Percentiles rank a stretch among this genome's conserved stretches.
Conservation (phyloP, 2,888 invertebrate species). For the Heliothis peltigera region DNA sequence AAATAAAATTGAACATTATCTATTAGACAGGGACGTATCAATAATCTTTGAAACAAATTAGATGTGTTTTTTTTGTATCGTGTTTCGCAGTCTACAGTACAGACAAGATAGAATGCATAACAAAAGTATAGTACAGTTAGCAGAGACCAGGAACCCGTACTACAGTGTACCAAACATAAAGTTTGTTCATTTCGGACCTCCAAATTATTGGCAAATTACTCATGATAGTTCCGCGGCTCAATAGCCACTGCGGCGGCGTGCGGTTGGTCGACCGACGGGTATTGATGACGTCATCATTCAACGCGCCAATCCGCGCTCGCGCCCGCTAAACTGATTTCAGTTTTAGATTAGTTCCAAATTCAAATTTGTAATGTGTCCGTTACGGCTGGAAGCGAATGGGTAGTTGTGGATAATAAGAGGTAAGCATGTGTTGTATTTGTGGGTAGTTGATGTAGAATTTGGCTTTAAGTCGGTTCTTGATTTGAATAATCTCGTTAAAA, state of each 20-base stretch:
- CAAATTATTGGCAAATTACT: constrained; percentile 66
- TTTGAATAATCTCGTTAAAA: too few species aligned
- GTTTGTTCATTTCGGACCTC: constrained; percentile 42
- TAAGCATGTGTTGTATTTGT: constrained; percentile 47
- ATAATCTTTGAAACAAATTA: too few species aligned
- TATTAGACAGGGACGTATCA: too few species aligned
- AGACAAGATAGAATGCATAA: too few species aligned
- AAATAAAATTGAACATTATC: too few species aligned
- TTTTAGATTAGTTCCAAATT: constrained; percentile 83
- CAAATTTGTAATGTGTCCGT: constrained; percentile 77
- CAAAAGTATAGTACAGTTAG: not conserved
- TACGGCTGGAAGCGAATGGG: constrained; percentile 46
- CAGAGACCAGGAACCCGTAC: not conserved
- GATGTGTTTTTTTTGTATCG: too few species aligned
- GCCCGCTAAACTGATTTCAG: constrained; percentile 82
- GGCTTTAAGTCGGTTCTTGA: too few species aligned
- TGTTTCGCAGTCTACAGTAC: too few species aligned
- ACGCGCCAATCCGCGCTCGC: constrained; percentile 80
- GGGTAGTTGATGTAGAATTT: not conserved
- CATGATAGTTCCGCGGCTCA: constrained; percentile 57
- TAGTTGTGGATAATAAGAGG: constrained; percentile 38
- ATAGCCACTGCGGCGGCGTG: constrained; percentile 67
- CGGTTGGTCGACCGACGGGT: constrained; percentile 81
- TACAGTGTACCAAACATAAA: constrained; percentile 12
- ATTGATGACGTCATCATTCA: constrained; percentile 88